These are phyloP conservation scores for Andrena flavipes DNA, from an alignment of 2,888 invertebrate species.

Conservation along the genomic window DNA sequence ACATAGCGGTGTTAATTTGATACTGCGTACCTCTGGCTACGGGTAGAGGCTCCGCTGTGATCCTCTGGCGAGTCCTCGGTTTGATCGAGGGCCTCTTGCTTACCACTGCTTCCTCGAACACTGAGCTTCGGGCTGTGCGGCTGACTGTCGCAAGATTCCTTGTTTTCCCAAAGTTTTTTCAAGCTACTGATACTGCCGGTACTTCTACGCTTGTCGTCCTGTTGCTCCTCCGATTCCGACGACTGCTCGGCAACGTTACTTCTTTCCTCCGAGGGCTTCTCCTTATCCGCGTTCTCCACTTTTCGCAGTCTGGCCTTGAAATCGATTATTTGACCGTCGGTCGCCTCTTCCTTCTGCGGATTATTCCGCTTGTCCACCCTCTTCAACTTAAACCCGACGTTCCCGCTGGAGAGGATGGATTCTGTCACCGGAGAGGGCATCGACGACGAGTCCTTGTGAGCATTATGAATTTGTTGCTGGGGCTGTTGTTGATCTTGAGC, in stretches of 20 bases:
- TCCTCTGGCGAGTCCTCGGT: constrained; percentile 84
- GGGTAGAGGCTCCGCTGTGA: constrained; percentile 83
- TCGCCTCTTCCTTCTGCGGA: constrained; percentile 86
- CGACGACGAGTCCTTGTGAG: constrained; percentile 58
- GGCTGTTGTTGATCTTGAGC: constrained; percentile 44
- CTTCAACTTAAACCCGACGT: constrained; percentile 87
- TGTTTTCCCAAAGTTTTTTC: constrained; percentile 96
- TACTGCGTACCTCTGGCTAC: constrained; percentile 75
- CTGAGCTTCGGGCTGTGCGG: constrained; percentile 89
- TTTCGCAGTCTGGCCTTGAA: constrained; percentile 94
- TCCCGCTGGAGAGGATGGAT: constrained; percentile 65
- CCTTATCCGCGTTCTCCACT: constrained; percentile 87
- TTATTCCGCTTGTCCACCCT: constrained; percentile 89
- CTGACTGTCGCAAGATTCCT: constrained; percentile 87
- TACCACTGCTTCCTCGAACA: constrained; percentile 66
- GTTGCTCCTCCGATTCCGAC: constrained; percentile 74
- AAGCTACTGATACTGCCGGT: constrained; percentile 97
- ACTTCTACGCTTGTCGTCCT: constrained; percentile 94
- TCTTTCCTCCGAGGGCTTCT: constrained; percentile 61
- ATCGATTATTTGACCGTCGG: constrained; percentile 90
- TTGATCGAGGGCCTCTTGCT: constrained; percentile 74
- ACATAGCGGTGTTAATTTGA: not conserved
- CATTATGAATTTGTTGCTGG: constrained; percentile 38
- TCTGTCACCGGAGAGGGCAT: constrained; percentile 77
- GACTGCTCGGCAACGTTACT: constrained; percentile 64